Evolutionary conservation across 2,113 vertebrate species (phyloP), one percentile per base, ranked within the genome.

Genomic region (Stigmatopora argus): DNA sequence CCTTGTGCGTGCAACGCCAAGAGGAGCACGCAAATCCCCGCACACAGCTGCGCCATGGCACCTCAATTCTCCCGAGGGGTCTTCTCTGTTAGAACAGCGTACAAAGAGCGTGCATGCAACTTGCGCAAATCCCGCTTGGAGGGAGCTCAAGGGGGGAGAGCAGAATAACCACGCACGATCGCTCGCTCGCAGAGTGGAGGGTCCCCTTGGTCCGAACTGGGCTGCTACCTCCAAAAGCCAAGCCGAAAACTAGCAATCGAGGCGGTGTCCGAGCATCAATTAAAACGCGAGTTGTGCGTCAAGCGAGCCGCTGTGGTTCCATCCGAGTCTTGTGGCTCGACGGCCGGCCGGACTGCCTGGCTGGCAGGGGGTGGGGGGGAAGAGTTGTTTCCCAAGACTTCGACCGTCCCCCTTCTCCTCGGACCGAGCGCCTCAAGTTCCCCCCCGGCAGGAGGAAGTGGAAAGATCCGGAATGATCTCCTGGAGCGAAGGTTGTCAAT

Each of bases 11-110:
- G 83, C 65, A 88, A 72, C 66, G 85, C 77, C 71, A 89, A 13
- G 66, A 92, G 78, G 56, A 91, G 83, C 66, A 86, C 87, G 89
- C 86, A 90, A 49, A 86, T 79, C 74, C 82, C 84, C 81, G 72
- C 75, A 69, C 70, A 82, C 81, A 86, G 72, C 38, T 45, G 59
- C 80, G 86, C 86, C 91, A 92, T 91, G 84, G 81, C 80, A 59
- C 82, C 83, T 81, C 85, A 81, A 81, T 83, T 85, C 82, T 83
- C 84, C 86, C 44, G 60, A 41, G 58, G 62, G 12, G 84, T 76
- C 67, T 74, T 82, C 83, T 71, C 74, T 79, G 65, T 72, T 78
- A 67, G 58, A 74, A 80, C 67, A 66, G 76, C 46, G 18, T 15
- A 84, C 76, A 74, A 79, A 77, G 68, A 79, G 68, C 79, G 79